Conservation (phyloP, 2,888 invertebrate species). For the Pandemis heparana region DNA sequence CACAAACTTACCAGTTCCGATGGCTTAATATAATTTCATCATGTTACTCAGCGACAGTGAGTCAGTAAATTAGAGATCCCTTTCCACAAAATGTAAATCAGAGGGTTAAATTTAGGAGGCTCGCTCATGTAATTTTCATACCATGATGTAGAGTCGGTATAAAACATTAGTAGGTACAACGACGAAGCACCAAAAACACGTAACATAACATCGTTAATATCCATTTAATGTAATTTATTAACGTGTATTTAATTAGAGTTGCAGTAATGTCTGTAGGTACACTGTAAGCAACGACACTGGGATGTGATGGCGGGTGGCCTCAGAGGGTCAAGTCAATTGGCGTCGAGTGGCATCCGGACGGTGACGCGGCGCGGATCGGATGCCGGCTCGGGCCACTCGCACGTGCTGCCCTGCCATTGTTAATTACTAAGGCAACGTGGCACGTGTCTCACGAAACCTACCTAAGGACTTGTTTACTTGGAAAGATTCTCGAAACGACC, state of each 20-base stretch:
- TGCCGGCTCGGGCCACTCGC: slow-evolving; percentile 14
- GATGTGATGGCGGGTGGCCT: slow-evolving; percentile 49
- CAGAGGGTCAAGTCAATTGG: slow-evolving; percentile 84
- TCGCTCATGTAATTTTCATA: background rate
- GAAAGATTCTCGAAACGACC: slow-evolving; percentile 19
- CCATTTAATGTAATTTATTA: slow-evolving; percentile 3
- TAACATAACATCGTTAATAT: background rate
- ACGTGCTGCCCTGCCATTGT: slow-evolving; percentile 39
- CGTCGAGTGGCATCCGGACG: slow-evolving; percentile 77
- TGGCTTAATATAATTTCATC: slow-evolving; percentile 16
- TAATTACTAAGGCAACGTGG: slow-evolving; percentile 37
- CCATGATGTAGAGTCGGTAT: background rate
- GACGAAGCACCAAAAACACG: background rate
- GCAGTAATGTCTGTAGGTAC: slow-evolving; percentile 24
- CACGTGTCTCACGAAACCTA: slow-evolving; percentile 31
- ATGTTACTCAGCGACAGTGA: slow-evolving; percentile 6
- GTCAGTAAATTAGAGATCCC: background rate
- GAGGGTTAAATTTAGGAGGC: background rate
- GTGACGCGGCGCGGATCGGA: slow-evolving; percentile 52
- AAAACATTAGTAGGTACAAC: background rate
- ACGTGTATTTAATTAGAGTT: slow-evolving; percentile 31
- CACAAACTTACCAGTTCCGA: slow-evolving; percentile 16
- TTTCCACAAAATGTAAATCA: background rate
- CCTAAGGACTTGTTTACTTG: slow-evolving; percentile 31
- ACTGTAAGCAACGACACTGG: slow-evolving; percentile 13